Base-by-base conservation (phyloP, 2,113 vertebrate species). In the Rhea pennata region DNA sequence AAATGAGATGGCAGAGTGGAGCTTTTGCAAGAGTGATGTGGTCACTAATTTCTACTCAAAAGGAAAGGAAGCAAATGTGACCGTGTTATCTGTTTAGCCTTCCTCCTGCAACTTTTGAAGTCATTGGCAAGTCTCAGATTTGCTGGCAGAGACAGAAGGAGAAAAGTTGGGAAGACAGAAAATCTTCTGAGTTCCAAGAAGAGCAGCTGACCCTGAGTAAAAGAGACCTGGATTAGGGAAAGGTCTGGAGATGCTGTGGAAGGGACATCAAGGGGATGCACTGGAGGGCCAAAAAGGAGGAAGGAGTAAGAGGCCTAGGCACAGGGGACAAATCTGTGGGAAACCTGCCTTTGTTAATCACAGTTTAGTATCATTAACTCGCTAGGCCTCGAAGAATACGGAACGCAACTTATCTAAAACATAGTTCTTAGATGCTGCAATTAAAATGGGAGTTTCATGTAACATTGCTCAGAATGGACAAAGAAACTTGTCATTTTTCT, bases 361-460 rank as follows among this genome's bases (percentile, higher is more conserved):
- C 0, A 0, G 5, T 14, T 53, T 3, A 15, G 23, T n/a, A 81
- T 10, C 62, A 51, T 15, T 56, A 31, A 54, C 10, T 42, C 21
- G 39, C 44, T 26, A 50, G 22, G 21, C 15, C 51, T 40, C 33
- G 66, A 39, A 64, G 72, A 33, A 10, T 3, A 36, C 3, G 12
- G 54, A 27, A 26, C 46, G 70, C 0, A 0, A 39, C 40, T 66
- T 39, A 8, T 33, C 36, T 71, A 6, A 84, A 40, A 64, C 69
- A 19, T 36, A 6, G 6, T 48, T 92, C 40, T 87, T 50, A 26
- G 21, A 3, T 64, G 31, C 50, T 67, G 39, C 62, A 44, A 1
- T 62, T 27, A 5, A 0, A 7, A 1, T 17, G 36, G 17, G 21
- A 75, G 19, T 84, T 89, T 65, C 31, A 2, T 7, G 31, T 54